phyloP scores from a whole-genome alignment of 2,888 invertebrate species.

The Coenonympha glycerion region DNA sequence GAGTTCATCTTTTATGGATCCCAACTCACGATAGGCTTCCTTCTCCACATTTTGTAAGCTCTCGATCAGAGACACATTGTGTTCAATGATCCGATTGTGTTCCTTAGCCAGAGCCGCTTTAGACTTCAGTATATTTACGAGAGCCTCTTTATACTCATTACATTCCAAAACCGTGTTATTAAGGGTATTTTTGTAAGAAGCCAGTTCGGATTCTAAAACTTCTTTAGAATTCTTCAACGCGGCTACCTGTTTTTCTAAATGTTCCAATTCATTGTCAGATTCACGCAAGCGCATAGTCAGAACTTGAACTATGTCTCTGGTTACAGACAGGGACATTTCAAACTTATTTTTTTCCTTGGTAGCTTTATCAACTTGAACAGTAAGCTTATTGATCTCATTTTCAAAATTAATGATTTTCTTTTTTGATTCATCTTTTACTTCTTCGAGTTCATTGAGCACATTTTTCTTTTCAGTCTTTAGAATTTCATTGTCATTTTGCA shows the following conservation, averaged over 20 bases:
- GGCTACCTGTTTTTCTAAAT: constrained; percentile 63
- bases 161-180: constrained; percentile 59
- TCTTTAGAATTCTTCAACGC: constrained; percentile 51
- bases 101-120: constrained; percentile 67
- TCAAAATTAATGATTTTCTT: constrained; percentile 56
- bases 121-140: constrained; percentile 65
- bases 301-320: constrained; percentile 76
- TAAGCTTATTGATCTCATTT: constrained; percentile 61
- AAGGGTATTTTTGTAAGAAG: constrained; percentile 51
- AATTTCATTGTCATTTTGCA: constrained; percentile 49
- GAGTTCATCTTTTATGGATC: constrained; percentile 62
- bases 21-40: constrained; percentile 67
- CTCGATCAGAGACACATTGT: constrained; percentile 65
- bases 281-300: constrained; percentile 74
- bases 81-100: constrained; percentile 68
- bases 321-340: constrained; percentile 76
- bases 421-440: constrained; percentile 56
- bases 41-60: constrained; percentile 67
- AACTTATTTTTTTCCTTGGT: constrained; percentile 73
- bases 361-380: constrained; percentile 60
- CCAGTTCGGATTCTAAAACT: constrained; percentile 53
- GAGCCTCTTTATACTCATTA: constrained; percentile 66
- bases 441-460: constrained; percentile 45
- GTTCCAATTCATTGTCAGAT: constrained; percentile 77
- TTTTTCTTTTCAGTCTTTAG: constrained; percentile 44